These are phyloP conservation scores for Octodonta nipae DNA, from an alignment of 2,888 invertebrate species.

Conservation along the genomic window DNA sequence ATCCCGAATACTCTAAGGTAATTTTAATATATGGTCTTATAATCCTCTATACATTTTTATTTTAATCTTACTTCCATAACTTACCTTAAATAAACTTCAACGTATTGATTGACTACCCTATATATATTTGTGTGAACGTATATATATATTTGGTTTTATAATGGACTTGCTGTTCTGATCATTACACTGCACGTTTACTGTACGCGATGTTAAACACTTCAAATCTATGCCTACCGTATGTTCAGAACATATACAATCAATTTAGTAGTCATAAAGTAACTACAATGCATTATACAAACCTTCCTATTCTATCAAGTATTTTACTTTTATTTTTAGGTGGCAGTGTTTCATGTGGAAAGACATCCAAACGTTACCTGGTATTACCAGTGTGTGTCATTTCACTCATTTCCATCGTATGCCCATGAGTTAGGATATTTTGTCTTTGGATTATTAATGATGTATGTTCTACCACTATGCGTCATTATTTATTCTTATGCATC, in stretches of 20 bases:
- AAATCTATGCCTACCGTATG: too few species aligned
- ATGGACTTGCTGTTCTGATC: too few species aligned
- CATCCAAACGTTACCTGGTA: slow-evolving; percentile 78
- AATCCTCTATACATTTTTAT: too few species aligned
- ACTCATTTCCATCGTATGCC: slow-evolving; percentile 55
- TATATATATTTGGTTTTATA: too few species aligned
- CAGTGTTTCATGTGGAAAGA: slow-evolving; percentile 72
- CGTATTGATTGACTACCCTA: too few species aligned
- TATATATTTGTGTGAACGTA: too few species aligned
- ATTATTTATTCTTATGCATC: slow-evolving; percentile 82
- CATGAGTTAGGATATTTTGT: slow-evolving; percentile 72
- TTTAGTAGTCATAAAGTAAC: neutral
- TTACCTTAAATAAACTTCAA: too few species aligned
- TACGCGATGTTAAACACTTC: too few species aligned
- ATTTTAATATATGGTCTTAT: too few species aligned
- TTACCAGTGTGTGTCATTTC: slow-evolving; percentile 81
- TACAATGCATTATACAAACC: neutral
- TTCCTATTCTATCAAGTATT: neutral
- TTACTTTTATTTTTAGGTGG: slow-evolving; percentile 41
- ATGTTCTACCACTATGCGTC: slow-evolving; percentile 68
- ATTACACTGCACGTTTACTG: too few species aligned
- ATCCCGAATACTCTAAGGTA: too few species aligned
- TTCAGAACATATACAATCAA: slow-evolving; percentile 2
- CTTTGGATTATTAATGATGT: slow-evolving; percentile 76
- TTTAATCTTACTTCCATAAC: too few species aligned